These are phyloP conservation scores for Sphinx pinastri DNA, from an alignment of 2,888 invertebrate genomes.

Conservation along the genomic window DNA sequence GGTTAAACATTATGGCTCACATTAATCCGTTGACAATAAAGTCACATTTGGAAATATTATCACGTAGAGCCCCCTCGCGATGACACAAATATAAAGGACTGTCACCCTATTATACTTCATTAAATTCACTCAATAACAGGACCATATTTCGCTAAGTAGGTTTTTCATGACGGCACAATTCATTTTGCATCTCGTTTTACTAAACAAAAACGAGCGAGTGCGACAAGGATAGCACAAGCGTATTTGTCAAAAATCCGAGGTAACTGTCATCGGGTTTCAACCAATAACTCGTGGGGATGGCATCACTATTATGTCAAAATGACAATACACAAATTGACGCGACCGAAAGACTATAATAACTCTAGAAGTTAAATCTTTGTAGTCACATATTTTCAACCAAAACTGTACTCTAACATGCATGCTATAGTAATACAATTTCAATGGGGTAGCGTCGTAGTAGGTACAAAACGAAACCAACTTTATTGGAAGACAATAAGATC, in stretches of 20 bases:
- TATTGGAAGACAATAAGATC: conserved; percentile 35
- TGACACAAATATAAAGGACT: conserved; percentile 61
- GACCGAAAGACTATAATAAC: conserved; percentile 78
- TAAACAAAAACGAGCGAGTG: conserved; percentile 31
- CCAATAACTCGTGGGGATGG: conserved; percentile 80
- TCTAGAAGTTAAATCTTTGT: conserved; percentile 72
- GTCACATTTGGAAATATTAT: conserved; percentile 62
- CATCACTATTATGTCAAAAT: conserved; percentile 81
- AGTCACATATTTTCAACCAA: conserved; percentile 21
- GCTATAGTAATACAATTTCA: conserved; percentile 8
- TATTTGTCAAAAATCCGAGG: conserved; percentile 65
- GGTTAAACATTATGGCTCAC: conserved; percentile 41
- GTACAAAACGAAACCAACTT: background rate
- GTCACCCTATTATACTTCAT: conserved; percentile 72
- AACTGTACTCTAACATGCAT: conserved; percentile 33
- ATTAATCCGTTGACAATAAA: conserved; percentile 53
- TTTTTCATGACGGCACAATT: conserved; percentile 59
- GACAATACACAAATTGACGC: conserved; percentile 83
- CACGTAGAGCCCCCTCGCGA: conserved; percentile 52
- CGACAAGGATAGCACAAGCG: conserved; percentile 50
- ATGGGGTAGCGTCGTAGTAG: background rate
- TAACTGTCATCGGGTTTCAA: conserved; percentile 78
- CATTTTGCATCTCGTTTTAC: conserved; percentile 44
- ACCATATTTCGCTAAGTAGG: conserved; percentile 74
- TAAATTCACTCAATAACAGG: conserved; percentile 74